Conservation (phyloP, 2,888 invertebrate genomes). For the Uropetala carovei region DNA sequence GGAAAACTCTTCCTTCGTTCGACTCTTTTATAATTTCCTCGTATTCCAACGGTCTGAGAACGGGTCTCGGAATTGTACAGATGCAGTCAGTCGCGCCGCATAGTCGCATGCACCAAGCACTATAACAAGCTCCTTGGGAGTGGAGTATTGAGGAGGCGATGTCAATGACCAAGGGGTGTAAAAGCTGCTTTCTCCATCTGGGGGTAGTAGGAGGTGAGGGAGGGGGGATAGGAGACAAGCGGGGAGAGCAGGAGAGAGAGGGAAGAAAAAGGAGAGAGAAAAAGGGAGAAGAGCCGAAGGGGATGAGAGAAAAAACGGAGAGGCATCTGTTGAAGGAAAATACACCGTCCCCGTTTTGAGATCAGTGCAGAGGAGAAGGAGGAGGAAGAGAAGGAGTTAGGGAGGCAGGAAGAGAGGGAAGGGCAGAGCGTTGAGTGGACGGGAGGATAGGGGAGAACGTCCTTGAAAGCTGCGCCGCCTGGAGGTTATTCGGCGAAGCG, state of each 20-base stretch:
- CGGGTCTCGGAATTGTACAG: background rate
- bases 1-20: no score
- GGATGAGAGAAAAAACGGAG: background rate
- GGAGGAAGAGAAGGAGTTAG: background rate
- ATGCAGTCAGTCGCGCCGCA: background rate
- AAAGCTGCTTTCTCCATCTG: background rate
- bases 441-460: conserved; percentile 16
- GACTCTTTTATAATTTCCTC: no score
- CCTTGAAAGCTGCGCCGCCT: conserved; percentile 40
- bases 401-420: no score
- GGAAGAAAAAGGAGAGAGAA: background rate
- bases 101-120: background rate
- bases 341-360: conserved; percentile 2
- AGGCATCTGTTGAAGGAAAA: background rate
- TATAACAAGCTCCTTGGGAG: background rate
- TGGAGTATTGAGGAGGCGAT: background rate
- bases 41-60: no score
- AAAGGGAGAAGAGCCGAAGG: background rate
- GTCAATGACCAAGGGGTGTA: conserved; percentile 13
- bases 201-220: background rate
- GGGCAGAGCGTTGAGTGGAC: background rate
- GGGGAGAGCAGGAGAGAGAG: background rate
- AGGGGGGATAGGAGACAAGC: background rate
- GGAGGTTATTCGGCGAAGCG: conserved; percentile 9
- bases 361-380: background rate